A percentile compares a stretch with the other conserved stretches of the same genome.
phyloP scores from a whole-genome alignment of 2,888 invertebrate species.

The Lagria hirta region DNA sequence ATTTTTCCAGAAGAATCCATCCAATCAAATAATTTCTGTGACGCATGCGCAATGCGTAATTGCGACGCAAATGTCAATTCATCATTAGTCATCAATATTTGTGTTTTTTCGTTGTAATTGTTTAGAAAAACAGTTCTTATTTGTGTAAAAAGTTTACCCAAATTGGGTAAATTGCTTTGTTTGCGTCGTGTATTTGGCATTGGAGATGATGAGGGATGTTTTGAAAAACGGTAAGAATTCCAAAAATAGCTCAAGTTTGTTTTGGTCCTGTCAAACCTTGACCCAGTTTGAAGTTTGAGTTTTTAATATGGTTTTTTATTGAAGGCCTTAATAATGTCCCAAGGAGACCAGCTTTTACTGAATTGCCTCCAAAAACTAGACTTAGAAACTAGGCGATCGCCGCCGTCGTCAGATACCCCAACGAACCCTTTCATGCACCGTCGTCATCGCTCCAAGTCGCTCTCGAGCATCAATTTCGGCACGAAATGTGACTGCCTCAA shows the following conservation, averaged over 20 bases:
- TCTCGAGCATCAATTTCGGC: constrained; percentile 50
- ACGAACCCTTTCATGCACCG: constrained; percentile 49
- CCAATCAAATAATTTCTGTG: constrained; percentile 6
- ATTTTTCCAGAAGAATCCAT: constrained; percentile 25
- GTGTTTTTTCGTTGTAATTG: constrained; percentile 31
- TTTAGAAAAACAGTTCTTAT: constrained; percentile 8
- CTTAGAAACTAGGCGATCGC: constrained; percentile 40
- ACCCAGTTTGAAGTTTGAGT: constrained; percentile 33
- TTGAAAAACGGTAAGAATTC: constrained; percentile 11
- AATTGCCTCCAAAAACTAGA: constrained; percentile 49
- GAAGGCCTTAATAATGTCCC: constrained; percentile 45
- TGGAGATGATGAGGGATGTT: constrained; percentile 24
- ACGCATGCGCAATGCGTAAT: constrained; percentile 10
- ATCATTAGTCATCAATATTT: constrained; percentile 43
- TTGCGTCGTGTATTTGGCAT: neutral
- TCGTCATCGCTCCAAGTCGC: constrained; percentile 50
- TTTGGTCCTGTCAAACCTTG: constrained; percentile 36
- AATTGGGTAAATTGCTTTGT: constrained; percentile 6
- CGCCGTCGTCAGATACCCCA: constrained; percentile 24
- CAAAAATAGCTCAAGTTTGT: constrained; percentile 18
- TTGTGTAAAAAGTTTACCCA: neutral
- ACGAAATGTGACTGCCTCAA: constrained; percentile 45
- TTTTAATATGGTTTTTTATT: constrained; percentile 25
- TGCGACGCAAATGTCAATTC: constrained; percentile 17
- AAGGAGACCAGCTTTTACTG: constrained; percentile 49